Evolutionary conservation across 2,113 vertebrate genomes (phyloP), one percentile per base, ranked within the genome.

Genomic region (Pseudorhombus dupliciocellatus): DNA sequence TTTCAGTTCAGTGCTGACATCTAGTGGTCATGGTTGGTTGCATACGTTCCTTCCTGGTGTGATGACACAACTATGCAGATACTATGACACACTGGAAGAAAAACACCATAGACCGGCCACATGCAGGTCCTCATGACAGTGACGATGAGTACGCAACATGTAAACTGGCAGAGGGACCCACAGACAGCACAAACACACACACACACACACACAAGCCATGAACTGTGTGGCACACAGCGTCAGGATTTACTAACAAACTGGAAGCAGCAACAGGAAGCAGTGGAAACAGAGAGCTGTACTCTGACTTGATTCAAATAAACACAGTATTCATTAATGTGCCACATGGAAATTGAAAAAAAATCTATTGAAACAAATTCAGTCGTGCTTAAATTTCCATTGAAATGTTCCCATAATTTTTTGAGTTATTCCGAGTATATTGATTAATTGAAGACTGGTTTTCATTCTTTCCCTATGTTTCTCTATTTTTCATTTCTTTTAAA

Each of bases 161-260:
- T 37, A 50, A 28, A 66, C 24, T 37, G 18, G 4, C 51, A 57
- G 44, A 37, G 12, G n/a, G 34, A 64, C 30, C 14, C 42, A 78
- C 31, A 53, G 54, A 70, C 62, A 64, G 42, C 34, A 8, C 40
- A 77, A 25, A 52, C 53, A 72, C 61, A 63, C 37, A 42, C 40
- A 14, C 21, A 79, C 66, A 53, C 28, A 24, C 2, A 77, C 52
- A 68, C 16, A 31, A 51, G 58, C 22, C 52, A 44, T 34, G 25
- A 22, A 73, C 9, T 51, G 46, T 26, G 53, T 66, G 56, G 51
- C 25, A 12, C 2, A 51, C 31, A 68, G 28, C 14, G n/a, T 57
- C 51, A 48, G 60, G 53, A 67, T 83, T 79, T 82, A 82, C 76
- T 73, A 80, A 83, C 74, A 80, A 77, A 67, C 51, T 26, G 24